Conservation (phyloP, 1,140 invertebrate genomes). For the Acyrthosiphon pisum region DNA sequence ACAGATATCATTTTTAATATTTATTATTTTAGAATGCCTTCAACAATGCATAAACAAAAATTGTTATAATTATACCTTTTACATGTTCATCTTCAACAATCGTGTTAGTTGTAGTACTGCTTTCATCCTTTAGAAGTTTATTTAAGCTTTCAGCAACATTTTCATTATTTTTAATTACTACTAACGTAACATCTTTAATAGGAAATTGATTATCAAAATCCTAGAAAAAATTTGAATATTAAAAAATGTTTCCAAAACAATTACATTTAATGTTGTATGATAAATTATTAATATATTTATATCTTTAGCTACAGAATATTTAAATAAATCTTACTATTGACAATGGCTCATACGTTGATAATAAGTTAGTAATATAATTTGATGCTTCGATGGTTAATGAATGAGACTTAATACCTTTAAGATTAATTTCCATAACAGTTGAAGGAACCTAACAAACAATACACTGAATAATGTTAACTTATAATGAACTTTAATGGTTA, state of each 20-base stretch:
- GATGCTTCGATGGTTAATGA: background rate
- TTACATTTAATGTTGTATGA: background rate
- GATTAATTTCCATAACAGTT: slow-evolving; percentile 10
- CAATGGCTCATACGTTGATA: slow-evolving; percentile 40
- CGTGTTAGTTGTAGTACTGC: background rate
- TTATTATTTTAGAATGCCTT: background rate
- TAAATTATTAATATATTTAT: background rate
- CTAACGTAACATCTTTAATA: slow-evolving; percentile 17
- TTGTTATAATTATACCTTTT: slow-evolving; percentile 4
- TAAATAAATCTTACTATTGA: slow-evolving; percentile 9
- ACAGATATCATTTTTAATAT: background rate
- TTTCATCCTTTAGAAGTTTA: background rate
- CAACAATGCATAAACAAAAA: background rate
- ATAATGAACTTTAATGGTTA: background rate
- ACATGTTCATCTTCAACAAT: background rate
- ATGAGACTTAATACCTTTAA: slow-evolving; percentile 7
- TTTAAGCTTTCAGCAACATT: slow-evolving; percentile 2
- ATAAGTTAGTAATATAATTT: slow-evolving; percentile 21
- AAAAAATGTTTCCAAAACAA: background rate
- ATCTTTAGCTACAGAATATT: background rate
- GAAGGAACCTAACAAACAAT: slow-evolving; percentile 19
- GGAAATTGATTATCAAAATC: background rate
- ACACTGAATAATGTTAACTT: background rate
- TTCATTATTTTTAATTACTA: slow-evolving; percentile 18
- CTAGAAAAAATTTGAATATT: background rate